Evolutionary conservation across 1,140 invertebrate genomes (phyloP).

Genomic region (Drosophila nannoptera): DNA sequence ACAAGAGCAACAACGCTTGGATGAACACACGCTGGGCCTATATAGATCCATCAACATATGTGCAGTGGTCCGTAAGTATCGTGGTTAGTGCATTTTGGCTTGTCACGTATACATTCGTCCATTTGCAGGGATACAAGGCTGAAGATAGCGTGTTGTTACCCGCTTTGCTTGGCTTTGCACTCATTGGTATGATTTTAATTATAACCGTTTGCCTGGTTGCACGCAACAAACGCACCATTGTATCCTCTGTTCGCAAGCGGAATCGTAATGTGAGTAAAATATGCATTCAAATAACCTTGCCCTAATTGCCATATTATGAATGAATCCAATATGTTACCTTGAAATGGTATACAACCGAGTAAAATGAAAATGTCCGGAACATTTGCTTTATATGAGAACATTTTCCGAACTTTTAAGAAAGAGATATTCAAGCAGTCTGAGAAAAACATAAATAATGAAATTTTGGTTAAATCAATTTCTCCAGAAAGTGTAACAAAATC

Average conservation of each 20-base stretch:
- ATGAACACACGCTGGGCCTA: conserved; percentile 81
- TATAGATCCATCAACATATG: conserved; percentile 83
- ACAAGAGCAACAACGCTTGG: conserved; percentile 64
- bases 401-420: too few relatives aligned
- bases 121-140: conserved; percentile 71
- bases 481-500: too few relatives aligned
- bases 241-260: conserved; percentile 75
- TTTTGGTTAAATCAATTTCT: too few relatives aligned
- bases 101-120: neutral
- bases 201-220: conserved; percentile 76
- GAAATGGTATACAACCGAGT: neutral
- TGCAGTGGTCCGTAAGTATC: conserved; percentile 83
- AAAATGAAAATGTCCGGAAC: neutral
- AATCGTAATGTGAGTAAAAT: conserved; percentile 77
- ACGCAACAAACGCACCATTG: conserved; percentile 78
- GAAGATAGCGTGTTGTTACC: conserved; percentile 78
- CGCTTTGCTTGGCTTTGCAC: conserved; percentile 71
- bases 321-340: neutral
- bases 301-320: conserved; percentile 14
- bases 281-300: conserved; percentile 55
- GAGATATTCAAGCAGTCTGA: too few relatives aligned
- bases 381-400: neutral
- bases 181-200: conserved; percentile 77
- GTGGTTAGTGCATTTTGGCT: neutral
- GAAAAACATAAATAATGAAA: too few relatives aligned